Conservation (phyloP, 2,113 vertebrate genomes). For the Phycodurus eques region DNA sequence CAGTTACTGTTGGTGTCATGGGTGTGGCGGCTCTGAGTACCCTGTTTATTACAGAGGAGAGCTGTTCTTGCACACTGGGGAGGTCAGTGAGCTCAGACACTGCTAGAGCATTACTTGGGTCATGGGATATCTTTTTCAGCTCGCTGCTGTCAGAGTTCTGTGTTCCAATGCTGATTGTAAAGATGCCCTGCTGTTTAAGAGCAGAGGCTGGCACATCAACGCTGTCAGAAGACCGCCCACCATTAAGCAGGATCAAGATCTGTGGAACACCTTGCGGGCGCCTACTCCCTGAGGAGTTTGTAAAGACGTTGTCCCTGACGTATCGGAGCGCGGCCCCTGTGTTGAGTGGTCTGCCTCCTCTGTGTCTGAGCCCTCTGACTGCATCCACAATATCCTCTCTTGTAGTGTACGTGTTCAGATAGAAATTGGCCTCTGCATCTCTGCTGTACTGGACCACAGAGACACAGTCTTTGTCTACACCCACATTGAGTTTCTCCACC, state of each 20-base stretch:
- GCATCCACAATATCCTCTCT: constrained; percentile 22
- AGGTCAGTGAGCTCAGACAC: constrained; percentile 51
- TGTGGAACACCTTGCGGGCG: constrained; percentile 74
- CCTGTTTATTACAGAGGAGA: constrained; percentile 27
- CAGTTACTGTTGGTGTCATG: constrained; percentile 23
- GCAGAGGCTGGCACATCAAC: constrained; percentile 41
- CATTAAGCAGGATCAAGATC: constrained; percentile 63
- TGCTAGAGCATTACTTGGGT: constrained; percentile 37
- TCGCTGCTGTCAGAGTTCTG: constrained; percentile 37
- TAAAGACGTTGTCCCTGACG: constrained; percentile 68
- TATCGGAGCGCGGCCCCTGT: constrained; percentile 54
- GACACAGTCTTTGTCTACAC: constrained; percentile 44
- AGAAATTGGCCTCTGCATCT: constrained; percentile 44
- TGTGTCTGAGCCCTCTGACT: constrained; percentile 42
- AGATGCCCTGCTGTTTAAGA: constrained; percentile 46
- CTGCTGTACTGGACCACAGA: constrained; percentile 58
- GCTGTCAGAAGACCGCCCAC: constrained; percentile 51
- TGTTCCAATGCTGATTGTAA: constrained; percentile 44
- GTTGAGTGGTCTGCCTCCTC: constrained; percentile 50
- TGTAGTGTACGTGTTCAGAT: constrained; percentile 45
- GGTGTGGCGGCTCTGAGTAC: not conserved
- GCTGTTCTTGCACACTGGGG: constrained; percentile 31
- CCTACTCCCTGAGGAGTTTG: constrained; percentile 76
- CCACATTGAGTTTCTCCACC: constrained; percentile 44
- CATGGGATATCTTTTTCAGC: constrained; percentile 43